A percentile compares a stretch with the other conserved stretches of the same genome.
Conservation (phyloP, 1,140 invertebrate genomes). For the Lordiphosa collinella region DNA sequence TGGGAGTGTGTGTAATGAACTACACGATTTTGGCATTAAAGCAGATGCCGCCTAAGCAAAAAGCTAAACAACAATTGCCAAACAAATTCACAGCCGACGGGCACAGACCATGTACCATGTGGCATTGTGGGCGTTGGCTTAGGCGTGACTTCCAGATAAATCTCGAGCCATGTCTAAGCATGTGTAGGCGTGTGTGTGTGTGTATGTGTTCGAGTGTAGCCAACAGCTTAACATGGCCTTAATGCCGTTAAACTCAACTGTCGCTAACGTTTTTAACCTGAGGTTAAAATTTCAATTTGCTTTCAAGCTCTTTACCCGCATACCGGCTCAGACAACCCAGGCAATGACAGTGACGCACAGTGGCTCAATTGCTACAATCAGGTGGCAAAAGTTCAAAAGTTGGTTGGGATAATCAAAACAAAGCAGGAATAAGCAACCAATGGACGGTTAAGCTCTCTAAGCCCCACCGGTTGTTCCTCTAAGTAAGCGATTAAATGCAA, state of each 20-base stretch:
- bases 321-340: slow-evolving; percentile 29
- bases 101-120: slow-evolving; percentile 27
- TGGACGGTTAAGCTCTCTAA: too few species aligned
- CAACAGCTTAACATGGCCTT: slow-evolving; percentile 73
- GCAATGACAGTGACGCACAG: too few species aligned
- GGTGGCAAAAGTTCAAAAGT: too few species aligned
- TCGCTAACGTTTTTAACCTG: slow-evolving; percentile 75
- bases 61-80: slow-evolving; percentile 51
- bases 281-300: slow-evolving; percentile 78
- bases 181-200: slow-evolving; percentile 8
- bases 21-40: slow-evolving; percentile 76
- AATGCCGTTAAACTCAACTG: slow-evolving; percentile 77
- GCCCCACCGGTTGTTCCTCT: too few species aligned
- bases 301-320: slow-evolving; percentile 37
- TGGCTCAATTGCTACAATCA: too few species aligned
- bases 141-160: slow-evolving; percentile 40
- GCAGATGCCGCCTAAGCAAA: slow-evolving; percentile 35
- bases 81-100: slow-evolving; percentile 46
- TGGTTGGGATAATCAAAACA: too few species aligned
- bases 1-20: slow-evolving; percentile 53
- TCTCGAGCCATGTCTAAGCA: slow-evolving; percentile 27
- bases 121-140: slow-evolving; percentile 37
- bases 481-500: too few species aligned
- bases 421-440: too few species aligned
- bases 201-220: slow-evolving; percentile 42